These are phyloP conservation scores for Lasioglossum pauxillum DNA, from an alignment of 2,888 invertebrate genomes.

Conservation along the genomic window DNA sequence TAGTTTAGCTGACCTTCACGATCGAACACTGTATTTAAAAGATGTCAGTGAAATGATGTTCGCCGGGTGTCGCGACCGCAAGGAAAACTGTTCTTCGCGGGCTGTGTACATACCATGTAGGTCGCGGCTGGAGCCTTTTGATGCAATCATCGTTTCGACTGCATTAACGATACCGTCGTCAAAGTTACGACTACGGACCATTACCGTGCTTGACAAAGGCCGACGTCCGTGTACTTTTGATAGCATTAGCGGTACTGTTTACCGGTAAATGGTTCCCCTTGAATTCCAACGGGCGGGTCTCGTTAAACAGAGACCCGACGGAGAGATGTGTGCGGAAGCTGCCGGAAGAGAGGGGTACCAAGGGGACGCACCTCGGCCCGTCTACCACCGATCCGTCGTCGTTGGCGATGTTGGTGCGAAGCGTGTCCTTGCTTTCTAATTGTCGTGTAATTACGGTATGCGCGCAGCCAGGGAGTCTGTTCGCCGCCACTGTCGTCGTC, in stretches of 20 bases:
- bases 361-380: constrained; percentile 1
- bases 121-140: not conserved
- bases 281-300: constrained; percentile 36
- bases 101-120: not conserved
- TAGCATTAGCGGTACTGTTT: constrained; percentile 53
- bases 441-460: constrained; percentile 70
- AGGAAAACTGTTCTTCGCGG: not conserved
- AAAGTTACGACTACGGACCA: constrained; percentile 38
- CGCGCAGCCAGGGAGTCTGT: constrained; percentile 49
- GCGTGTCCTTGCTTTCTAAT: constrained; percentile 78
- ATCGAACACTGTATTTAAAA: not conserved
- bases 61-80: no score
- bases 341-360: not conserved
- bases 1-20: no score
- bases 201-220: constrained; percentile 14
- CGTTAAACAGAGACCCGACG: constrained; percentile 20
- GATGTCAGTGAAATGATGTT: not conserved
- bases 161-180: constrained; percentile 27
- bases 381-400: not conserved
- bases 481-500: constrained; percentile 4
- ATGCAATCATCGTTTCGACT: constrained; percentile 30
- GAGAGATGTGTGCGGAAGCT: not conserved
- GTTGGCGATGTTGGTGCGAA: constrained; percentile 47
- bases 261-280: constrained; percentile 40
- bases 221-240: constrained; percentile 40